A percentile compares a stretch with the other conserved stretches of the same genome.
Conservation (phyloP, 2,888 invertebrate species). For the Nebria salina region DNA sequence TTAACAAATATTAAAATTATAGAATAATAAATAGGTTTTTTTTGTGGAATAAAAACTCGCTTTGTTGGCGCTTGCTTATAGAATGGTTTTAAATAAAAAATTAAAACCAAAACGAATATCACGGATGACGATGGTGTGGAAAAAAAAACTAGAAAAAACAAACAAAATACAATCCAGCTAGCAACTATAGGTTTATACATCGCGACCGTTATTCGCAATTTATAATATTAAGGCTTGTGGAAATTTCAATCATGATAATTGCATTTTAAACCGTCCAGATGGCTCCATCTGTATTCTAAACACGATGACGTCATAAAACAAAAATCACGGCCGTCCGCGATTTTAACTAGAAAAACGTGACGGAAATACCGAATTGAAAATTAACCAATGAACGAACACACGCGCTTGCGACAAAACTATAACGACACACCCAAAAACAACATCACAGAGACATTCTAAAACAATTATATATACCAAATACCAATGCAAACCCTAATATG, state of each 20-base stretch:
- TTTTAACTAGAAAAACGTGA: constrained; percentile 62
- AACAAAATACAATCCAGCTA: neutral
- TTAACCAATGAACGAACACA: constrained; percentile 50
- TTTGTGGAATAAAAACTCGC: neutral
- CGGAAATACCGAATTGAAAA: constrained; percentile 60
- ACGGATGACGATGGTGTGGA: neutral
- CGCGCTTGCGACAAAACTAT: neutral
- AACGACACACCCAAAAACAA: neutral
- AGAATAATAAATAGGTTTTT: neutral
- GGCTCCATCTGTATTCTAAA: constrained; percentile 58
- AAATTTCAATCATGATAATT: constrained; percentile 50
- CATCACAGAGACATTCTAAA: neutral
- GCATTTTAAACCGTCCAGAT: constrained; percentile 53
- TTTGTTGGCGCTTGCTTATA: neutral
- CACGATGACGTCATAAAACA: constrained; percentile 61
- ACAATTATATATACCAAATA: neutral
- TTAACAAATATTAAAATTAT: too few relatives aligned
- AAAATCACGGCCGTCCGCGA: constrained; percentile 57
- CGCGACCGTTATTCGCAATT: constrained; percentile 26
- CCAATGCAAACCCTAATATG: neutral
- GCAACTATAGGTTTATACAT: neutral
- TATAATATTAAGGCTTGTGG: constrained; percentile 45
- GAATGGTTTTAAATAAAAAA: neutral
- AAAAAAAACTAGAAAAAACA: neutral
- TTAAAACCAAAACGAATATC: neutral